Evolutionary conservation across 2,888 invertebrate genomes (phyloP), one percentile per base, ranked within the genome.

Genomic region (Noctua comes): DNA sequence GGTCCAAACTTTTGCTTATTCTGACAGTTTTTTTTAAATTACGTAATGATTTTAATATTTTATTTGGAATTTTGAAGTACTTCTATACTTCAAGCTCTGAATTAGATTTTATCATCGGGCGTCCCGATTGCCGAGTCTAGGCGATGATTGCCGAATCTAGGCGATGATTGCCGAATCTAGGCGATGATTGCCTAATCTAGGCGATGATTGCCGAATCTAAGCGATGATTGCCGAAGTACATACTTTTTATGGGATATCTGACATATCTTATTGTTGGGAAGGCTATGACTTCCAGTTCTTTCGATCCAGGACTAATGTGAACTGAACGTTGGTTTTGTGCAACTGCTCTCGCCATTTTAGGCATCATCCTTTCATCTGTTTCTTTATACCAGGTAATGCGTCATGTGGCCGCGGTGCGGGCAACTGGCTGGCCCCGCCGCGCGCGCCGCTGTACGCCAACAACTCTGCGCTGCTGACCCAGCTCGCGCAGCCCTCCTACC

Each of bases 401-500:
- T 77, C 83, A 27, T 76, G 77, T 74, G 78, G 86, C 27, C 81
- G 86, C 73, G 89, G 91, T 87, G 80, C 88, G 94, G 91, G 93
- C 65, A 86, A 87, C 75, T 92, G 93, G 92, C 88, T 94, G 89
- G 91, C 92, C 10, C 91, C 95, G 77, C 92, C 94, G 79, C 89
- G 96, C 75, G 89, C 96, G 90, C 90, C 97, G 88, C 92, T 94
- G 90, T 97, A 90, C 91, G 91, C 94, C 8, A 93, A 90, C 90
- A 95, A 96, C 92, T 96, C 96, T 0, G 97, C 97, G 16, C 94
- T 97, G 1, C 97, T 97, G 80, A 97, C 98, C 18, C 97, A 98
- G 90, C 95, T 97, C 1, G 97, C 97, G 88, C 97, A 97, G 81
- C 98, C 98, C 0, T 97, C 97, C 0, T 97, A 97, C 85, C 97